Conservation (phyloP, 2,888 invertebrate genomes). For the Pollenia griseotomentosa region DNA sequence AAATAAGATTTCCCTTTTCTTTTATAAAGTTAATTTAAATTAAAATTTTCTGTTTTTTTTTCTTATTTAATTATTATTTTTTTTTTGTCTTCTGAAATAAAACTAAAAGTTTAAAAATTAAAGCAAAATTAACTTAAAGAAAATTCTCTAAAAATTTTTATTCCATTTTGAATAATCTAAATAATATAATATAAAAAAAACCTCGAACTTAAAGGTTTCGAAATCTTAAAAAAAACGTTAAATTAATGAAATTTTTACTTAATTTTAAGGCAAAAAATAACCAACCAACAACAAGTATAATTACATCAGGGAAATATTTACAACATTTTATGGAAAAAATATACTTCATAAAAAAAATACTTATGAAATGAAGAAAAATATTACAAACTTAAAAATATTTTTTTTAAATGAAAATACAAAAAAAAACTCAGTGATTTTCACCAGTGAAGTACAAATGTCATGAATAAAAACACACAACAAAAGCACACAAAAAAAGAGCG, state of each 20-base stretch:
- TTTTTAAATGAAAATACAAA: conserved; percentile 66
- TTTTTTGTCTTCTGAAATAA: conserved; percentile 32
- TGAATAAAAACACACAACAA: conserved; percentile 69
- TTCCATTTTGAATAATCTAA: conserved; percentile 74
- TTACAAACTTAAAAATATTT: conserved; percentile 57
- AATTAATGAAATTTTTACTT: conserved; percentile 69
- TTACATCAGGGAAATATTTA: conserved; percentile 71
- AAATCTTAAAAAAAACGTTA: conserved; percentile 49
- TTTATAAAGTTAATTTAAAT: conserved; percentile 31
- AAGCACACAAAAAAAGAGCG: conserved; percentile 70
- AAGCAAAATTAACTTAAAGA: conserved; percentile 66
- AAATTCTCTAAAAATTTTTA: conserved; percentile 82
- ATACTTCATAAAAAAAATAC: conserved; percentile 68
- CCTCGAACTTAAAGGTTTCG: conserved; percentile 70
- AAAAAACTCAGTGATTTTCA: conserved; percentile 84
- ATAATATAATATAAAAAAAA: conserved; percentile 55
- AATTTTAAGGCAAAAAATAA: conserved; percentile 57
- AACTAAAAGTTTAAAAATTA: conserved; percentile 35
- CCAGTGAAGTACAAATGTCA: conserved; percentile 85
- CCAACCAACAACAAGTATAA: conserved; percentile 67
- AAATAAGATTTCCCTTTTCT: conserved; percentile 32
- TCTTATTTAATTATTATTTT: conserved; percentile 67
- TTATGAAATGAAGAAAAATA: conserved; percentile 74
- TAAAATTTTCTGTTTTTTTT: conserved; percentile 62
- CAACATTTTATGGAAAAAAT: conserved; percentile 68